Conservation (phyloP, 2,888 invertebrate species). For the Ormyrus rosae region DNA sequence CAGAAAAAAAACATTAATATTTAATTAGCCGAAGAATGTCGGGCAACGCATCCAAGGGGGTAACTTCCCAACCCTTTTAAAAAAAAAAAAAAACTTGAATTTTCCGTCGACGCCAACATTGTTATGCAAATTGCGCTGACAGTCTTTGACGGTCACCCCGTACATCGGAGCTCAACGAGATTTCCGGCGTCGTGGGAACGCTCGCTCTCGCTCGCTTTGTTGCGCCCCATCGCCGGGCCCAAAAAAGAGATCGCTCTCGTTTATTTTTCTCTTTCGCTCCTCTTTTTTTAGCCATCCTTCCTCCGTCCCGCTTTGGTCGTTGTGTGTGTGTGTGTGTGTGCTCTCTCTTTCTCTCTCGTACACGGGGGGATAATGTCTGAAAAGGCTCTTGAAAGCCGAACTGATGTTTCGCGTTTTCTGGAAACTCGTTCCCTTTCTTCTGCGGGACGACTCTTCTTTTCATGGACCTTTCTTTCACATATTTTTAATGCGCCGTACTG, state of each 20-base stretch:
- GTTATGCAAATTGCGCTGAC: slow-evolving; percentile 52
- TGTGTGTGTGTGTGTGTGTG: too few species aligned
- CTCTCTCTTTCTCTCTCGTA: neutral
- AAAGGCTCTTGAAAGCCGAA: slow-evolving; percentile 48
- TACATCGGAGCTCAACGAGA: slow-evolving; percentile 23
- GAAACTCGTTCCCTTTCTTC: slow-evolving; percentile 43
- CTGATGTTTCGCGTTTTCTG: slow-evolving; percentile 52
- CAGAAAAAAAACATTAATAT: slow-evolving; percentile 31
- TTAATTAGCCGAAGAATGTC: slow-evolving; percentile 22
- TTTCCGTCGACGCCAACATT: slow-evolving; percentile 6
- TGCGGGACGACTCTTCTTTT: neutral
- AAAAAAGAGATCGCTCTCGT: slow-evolving; percentile 45
- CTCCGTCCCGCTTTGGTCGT: too few species aligned
- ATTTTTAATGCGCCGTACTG: neutral
- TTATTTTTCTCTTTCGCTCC: slow-evolving; percentile 24
- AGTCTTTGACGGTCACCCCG: slow-evolving; percentile 44
- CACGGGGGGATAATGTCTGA: slow-evolving; percentile 27
- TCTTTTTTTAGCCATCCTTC: too few species aligned
- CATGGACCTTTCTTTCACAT: neutral
- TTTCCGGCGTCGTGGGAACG: slow-evolving; percentile 58
- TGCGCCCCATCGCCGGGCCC: slow-evolving; percentile 1
- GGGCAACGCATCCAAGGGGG: too few species aligned
- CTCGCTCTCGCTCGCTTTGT: slow-evolving; percentile 48
- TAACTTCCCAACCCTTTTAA: too few species aligned
- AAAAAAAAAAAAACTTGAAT: too few species aligned